These are phyloP conservation scores for Lasiommata megera DNA, from an alignment of 2,888 invertebrate species.

Conservation along the genomic window DNA sequence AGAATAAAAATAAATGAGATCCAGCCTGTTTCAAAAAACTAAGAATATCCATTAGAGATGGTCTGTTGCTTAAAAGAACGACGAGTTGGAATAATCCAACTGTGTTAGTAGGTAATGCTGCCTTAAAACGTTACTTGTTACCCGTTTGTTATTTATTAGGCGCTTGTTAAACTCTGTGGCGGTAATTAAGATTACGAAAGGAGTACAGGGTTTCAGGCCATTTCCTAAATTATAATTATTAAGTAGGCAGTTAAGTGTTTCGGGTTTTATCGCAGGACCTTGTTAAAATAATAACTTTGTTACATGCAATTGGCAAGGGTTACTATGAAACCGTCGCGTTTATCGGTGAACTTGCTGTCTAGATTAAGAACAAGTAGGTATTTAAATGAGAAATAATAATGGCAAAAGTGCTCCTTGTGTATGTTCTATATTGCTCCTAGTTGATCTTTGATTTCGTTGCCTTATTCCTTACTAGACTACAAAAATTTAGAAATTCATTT, in stretches of 20 bases:
- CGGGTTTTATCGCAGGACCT: conserved; percentile 49
- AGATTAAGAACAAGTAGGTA: not conserved
- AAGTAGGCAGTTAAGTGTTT: conserved; percentile 38
- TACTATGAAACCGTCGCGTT: not conserved
- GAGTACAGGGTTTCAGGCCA: conserved; percentile 58
- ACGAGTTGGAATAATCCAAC: too few relatives aligned
- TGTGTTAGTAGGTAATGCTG: not conserved
- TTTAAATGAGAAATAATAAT: not conserved
- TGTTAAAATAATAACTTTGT: conserved; percentile 37
- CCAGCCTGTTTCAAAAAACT: too few relatives aligned
- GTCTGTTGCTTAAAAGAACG: too few relatives aligned
- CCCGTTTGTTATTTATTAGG: conserved; percentile 1
- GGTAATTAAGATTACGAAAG: conserved; percentile 53
- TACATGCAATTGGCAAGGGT: conserved; percentile 48
- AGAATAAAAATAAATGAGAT: too few relatives aligned
- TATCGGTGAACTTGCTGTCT: not conserved
- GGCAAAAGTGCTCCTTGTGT: too few relatives aligned
- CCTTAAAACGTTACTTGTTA: not conserved
- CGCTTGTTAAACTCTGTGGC: conserved; percentile 22
- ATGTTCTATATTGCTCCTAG: too few relatives aligned
- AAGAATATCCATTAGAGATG: too few relatives aligned
- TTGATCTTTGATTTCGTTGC: too few relatives aligned
- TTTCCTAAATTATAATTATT: conserved; percentile 31
- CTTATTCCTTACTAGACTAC: too few relatives aligned
- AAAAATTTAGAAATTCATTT: too few relatives aligned